Conservation (phyloP, 2,113 vertebrate species). For the Albula goreensis region DNA sequence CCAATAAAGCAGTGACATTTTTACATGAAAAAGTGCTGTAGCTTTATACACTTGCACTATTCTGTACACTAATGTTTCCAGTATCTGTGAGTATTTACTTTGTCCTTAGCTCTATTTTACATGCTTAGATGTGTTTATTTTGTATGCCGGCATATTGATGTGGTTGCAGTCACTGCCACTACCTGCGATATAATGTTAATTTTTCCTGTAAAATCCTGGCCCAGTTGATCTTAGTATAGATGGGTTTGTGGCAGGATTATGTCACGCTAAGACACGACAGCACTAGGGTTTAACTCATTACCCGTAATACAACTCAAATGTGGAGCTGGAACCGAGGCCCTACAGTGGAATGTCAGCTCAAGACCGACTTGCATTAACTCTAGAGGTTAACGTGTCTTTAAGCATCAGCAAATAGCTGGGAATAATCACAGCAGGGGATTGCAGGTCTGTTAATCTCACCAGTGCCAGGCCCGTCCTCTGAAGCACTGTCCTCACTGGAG, state of each 20-base stretch:
- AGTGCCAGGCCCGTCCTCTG: constrained; percentile 21
- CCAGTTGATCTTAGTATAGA: neutral
- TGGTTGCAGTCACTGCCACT: too few relatives aligned
- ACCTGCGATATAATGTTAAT: too few relatives aligned
- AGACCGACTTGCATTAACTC: neutral
- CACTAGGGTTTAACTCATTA: neutral
- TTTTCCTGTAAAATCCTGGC: too few relatives aligned
- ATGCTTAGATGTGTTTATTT: too few relatives aligned
- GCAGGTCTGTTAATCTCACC: neutral
- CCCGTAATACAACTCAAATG: neutral
- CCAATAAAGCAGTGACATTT: too few relatives aligned
- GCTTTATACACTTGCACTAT: too few relatives aligned
- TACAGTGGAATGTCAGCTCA: neutral
- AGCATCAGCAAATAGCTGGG: neutral
- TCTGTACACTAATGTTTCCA: too few relatives aligned
- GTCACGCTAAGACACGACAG: neutral
- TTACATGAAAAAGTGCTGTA: too few relatives aligned
- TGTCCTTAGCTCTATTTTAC: too few relatives aligned
- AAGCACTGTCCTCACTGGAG: neutral
- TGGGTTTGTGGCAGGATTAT: neutral
- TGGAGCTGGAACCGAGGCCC: neutral
- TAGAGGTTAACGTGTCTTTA: neutral
- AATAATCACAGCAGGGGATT: neutral
- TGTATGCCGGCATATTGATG: too few relatives aligned
- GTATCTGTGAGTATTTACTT: too few relatives aligned